Percentiles rank a stretch among this genome's conserved stretches.
These are phyloP conservation scores for Carabus problematicus DNA, from an alignment of 2,888 invertebrate species.

Conservation along the genomic window DNA sequence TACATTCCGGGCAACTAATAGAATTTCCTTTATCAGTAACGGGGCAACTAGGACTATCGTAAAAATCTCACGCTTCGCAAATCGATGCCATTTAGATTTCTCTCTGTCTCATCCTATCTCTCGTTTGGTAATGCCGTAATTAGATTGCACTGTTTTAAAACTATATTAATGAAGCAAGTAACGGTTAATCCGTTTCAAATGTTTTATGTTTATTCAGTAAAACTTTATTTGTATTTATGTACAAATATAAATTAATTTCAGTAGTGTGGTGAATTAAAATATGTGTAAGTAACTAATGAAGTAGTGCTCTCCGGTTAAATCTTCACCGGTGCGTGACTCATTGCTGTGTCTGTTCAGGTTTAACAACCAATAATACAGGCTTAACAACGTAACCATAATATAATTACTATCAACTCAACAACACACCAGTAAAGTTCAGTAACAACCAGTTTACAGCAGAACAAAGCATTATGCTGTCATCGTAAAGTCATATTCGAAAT, in stretches of 20 bases:
- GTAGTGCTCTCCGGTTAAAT: too few relatives aligned
- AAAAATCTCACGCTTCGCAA: conserved; percentile 15
- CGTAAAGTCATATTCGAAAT: too few relatives aligned
- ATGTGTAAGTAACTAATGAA: too few relatives aligned
- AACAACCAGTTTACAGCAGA: conserved; percentile 27
- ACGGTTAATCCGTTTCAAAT: background rate
- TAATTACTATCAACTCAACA: conserved; percentile 29
- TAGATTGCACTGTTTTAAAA: too few relatives aligned
- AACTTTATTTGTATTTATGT: background rate
- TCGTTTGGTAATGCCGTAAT: too few relatives aligned
- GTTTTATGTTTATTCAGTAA: background rate
- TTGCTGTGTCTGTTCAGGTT: too few relatives aligned
- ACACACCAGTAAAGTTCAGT: conserved; percentile 22
- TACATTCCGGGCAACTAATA: conserved; percentile 34
- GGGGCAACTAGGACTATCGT: conserved; percentile 28
- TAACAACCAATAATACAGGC: too few relatives aligned
- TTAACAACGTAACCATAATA: conserved; percentile 31
- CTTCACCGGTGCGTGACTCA: too few relatives aligned
- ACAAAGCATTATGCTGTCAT: conserved; percentile 12
- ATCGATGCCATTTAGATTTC: too few relatives aligned
- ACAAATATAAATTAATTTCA: too few relatives aligned
- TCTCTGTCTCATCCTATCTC: too few relatives aligned
- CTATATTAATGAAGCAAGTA: background rate
- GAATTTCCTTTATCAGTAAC: conserved; percentile 36
- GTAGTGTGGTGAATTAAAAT: too few relatives aligned